Conservation (phyloP, 2,888 invertebrate genomes). For the Dicyrtomina minuta region DNA sequence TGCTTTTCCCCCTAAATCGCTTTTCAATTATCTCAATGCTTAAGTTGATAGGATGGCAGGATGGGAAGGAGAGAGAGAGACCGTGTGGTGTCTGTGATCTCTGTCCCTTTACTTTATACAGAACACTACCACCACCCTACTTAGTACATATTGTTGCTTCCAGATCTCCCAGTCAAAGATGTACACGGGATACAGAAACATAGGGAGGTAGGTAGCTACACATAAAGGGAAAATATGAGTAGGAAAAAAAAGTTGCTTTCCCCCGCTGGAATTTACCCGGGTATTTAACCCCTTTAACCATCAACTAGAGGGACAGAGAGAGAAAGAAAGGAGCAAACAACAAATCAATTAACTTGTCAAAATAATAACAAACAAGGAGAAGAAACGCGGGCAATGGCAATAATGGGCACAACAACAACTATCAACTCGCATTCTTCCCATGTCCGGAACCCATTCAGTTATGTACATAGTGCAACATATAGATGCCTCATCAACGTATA, state of each 20-base stretch:
- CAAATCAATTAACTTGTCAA: conserved; percentile 37
- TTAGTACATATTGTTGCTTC: no score
- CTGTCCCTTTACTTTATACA: no score
- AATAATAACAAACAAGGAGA: conserved; percentile 29
- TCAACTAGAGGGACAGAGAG: no score
- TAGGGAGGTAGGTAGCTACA: neutral
- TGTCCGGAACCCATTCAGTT: no score
- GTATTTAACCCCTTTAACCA: conserved; percentile 33
- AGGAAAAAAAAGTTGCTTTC: no score
- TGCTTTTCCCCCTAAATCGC: conserved; percentile 29
- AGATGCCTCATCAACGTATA: neutral
- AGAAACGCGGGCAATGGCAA: conserved; percentile 17
- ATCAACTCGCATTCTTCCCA: neutral
- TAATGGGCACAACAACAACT: conserved; percentile 1
- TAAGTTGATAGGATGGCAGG: conserved; percentile 20
- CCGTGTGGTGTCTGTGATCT: no score
- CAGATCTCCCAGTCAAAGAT: no score
- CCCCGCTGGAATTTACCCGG: conserved; percentile 28
- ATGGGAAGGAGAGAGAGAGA: conserved; percentile 5
- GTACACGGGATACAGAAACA: conserved; percentile 2
- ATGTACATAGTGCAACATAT: no score
- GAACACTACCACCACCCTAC: no score
- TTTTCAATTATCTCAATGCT: conserved; percentile 32
- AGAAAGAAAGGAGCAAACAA: conserved; percentile 31
- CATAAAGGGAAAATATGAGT: neutral